Conservation (phyloP, 2,113 vertebrate genomes). For the Urocitellus parryii region DNA sequence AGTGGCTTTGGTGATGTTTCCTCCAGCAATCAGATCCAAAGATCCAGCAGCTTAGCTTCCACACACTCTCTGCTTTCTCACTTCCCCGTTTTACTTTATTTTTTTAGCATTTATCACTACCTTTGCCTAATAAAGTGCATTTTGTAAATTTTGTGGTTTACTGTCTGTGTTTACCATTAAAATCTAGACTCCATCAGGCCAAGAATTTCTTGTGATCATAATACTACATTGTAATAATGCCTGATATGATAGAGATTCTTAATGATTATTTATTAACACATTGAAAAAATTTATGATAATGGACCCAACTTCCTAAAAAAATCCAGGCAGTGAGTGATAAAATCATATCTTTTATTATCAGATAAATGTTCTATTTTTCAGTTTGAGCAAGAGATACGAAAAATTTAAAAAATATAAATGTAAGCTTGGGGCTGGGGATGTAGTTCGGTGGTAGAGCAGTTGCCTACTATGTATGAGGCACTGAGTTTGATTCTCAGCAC, state of each 20-base stretch:
- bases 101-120: not conserved
- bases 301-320: not conserved
- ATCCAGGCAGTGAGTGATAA: not conserved
- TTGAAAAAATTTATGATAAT: not conserved
- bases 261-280: not conserved
- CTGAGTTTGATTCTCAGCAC: no score
- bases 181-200: not conserved
- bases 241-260: not conserved
- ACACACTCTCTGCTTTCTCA: not conserved
- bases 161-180: not conserved
- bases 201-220: not conserved
- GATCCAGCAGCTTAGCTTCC: rapidly evolving
- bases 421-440: no score
- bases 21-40: not conserved
- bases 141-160: not conserved
- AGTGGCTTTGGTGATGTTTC: not conserved
- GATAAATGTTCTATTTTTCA: not conserved
- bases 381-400: not conserved
- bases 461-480: no score
- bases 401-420: no score
- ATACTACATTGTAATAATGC: not conserved
- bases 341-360: not conserved
- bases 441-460: no score
- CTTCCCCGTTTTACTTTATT: not conserved
- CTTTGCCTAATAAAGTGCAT: not conserved